Evolutionary conservation across 2,888 invertebrate genomes (phyloP).

Genomic region (Lottia gigantea): DNA sequence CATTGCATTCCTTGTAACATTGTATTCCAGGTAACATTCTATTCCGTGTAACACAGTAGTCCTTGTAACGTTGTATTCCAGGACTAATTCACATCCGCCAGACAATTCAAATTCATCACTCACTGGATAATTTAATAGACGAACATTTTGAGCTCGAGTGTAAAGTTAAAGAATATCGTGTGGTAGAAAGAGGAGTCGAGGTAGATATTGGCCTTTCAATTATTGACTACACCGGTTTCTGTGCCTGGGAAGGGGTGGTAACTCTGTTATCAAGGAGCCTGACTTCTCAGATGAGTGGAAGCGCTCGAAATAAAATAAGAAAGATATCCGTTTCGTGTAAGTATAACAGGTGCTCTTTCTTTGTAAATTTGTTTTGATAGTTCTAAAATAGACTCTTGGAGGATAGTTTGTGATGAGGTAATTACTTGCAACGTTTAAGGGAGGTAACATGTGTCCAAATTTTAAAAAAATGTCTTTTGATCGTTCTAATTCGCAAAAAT

Average conservation of each 20-base stretch:
- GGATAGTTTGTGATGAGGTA: too few relatives aligned
- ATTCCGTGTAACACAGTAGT: too few relatives aligned
- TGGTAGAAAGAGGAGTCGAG: slow-evolving; percentile 38
- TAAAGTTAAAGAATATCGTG: slow-evolving; percentile 35
- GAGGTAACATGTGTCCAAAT: too few relatives aligned
- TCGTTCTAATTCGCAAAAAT: too few relatives aligned
- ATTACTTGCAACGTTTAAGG: too few relatives aligned
- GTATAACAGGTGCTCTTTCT: too few relatives aligned
- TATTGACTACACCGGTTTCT: slow-evolving; percentile 25
- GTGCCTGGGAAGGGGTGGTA: slow-evolving; percentile 44
- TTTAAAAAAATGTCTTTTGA: too few relatives aligned
- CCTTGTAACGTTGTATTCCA: slow-evolving; percentile 19
- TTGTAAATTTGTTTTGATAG: too few relatives aligned
- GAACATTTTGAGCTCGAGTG: slow-evolving; percentile 31
- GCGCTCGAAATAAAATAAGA: neutral
- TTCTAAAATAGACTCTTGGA: too few relatives aligned
- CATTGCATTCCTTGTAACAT: too few relatives aligned
- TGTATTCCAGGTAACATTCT: too few relatives aligned
- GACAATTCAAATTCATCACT: slow-evolving; percentile 36
- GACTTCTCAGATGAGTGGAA: slow-evolving; percentile 17
- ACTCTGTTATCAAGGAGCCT: slow-evolving; percentile 41
- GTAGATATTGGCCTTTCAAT: slow-evolving; percentile 36
- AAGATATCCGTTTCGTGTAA: too few relatives aligned
- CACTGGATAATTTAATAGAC: slow-evolving; percentile 35
- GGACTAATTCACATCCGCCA: slow-evolving; percentile 50